A percentile compares a stretch with the other conserved stretches of the same genome.
Conservation (phyloP, 2,113 vertebrate species). For the Bufo bufo region DNA sequence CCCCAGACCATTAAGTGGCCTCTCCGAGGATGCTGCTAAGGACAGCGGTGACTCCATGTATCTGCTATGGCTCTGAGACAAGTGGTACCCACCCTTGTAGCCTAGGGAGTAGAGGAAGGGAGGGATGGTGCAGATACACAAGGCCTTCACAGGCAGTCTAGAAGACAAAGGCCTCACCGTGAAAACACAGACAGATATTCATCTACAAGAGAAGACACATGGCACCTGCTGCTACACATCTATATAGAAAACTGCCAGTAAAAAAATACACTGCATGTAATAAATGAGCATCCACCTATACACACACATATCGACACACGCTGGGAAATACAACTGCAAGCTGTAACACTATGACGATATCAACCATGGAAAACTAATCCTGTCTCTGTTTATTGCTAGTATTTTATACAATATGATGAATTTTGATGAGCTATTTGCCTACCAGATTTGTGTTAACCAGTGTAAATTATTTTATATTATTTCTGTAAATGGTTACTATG, state of each 20-base stretch:
- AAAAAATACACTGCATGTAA: background rate
- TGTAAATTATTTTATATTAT: too few relatives aligned
- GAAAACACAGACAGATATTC: slow-evolving; percentile 28
- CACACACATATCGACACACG: background rate
- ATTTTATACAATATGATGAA: too few relatives aligned
- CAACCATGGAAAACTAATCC: too few relatives aligned
- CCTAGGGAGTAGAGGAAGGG: slow-evolving; percentile 36
- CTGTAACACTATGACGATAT: background rate
- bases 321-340: background rate
- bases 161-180: slow-evolving; percentile 54
- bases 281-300: background rate
- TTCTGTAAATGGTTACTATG: too few relatives aligned
- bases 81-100: slow-evolving; percentile 53
- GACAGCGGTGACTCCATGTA: background rate
- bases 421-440: too few relatives aligned
- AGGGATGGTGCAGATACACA: slow-evolving; percentile 38
- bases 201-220: background rate
- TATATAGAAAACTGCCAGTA: too few relatives aligned
- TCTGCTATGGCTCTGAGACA: background rate
- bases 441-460: too few relatives aligned
- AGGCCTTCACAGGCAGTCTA: slow-evolving; percentile 15
- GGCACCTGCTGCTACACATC: background rate
- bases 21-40: slow-evolving; percentile 1
- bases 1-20: background rate
- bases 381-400: background rate